A percentile compares a stretch with the other conserved stretches of the same genome.
These are phyloP conservation scores for Myzus persicae DNA, from an alignment of 1,140 invertebrate species.

Conservation along the genomic window DNA sequence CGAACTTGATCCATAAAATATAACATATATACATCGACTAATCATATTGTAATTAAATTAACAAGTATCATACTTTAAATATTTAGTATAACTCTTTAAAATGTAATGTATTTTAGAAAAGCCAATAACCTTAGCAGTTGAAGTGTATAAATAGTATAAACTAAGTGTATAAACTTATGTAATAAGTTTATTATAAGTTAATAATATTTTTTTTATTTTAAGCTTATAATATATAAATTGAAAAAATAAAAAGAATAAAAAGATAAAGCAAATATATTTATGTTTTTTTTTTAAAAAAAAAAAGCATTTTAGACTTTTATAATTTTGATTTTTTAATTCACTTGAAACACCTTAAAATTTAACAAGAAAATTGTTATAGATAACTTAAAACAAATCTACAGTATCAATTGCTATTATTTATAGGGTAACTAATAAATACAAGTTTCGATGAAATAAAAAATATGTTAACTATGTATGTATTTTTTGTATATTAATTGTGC, in stretches of 20 bases:
- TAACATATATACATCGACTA: too few species aligned
- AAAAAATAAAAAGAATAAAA: not conserved
- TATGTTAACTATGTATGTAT: not conserved
- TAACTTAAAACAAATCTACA: not conserved
- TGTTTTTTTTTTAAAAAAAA: not conserved
- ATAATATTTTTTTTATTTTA: too few species aligned
- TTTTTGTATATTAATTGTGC: not conserved
- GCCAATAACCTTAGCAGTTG: too few species aligned
- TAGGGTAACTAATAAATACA: not conserved
- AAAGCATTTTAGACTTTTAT: not conserved
- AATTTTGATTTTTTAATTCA: conserved; percentile 14
- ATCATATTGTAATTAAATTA: too few species aligned
- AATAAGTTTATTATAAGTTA: too few species aligned
- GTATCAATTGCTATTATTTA: not conserved
- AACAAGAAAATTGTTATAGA: not conserved
- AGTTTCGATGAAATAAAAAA: not conserved
- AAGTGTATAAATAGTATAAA: too few species aligned
- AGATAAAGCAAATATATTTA: not conserved
- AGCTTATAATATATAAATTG: not conserved
- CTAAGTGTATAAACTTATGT: too few species aligned
- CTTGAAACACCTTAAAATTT: not conserved
- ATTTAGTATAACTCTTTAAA: too few species aligned
- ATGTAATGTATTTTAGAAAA: too few species aligned
- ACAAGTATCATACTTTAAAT: too few species aligned
- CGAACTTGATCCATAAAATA: too few species aligned